Evolutionary conservation across 2,113 vertebrate genomes (phyloP), one percentile per base, ranked within the genome.

Genomic region (Tetrax tetrax): DNA sequence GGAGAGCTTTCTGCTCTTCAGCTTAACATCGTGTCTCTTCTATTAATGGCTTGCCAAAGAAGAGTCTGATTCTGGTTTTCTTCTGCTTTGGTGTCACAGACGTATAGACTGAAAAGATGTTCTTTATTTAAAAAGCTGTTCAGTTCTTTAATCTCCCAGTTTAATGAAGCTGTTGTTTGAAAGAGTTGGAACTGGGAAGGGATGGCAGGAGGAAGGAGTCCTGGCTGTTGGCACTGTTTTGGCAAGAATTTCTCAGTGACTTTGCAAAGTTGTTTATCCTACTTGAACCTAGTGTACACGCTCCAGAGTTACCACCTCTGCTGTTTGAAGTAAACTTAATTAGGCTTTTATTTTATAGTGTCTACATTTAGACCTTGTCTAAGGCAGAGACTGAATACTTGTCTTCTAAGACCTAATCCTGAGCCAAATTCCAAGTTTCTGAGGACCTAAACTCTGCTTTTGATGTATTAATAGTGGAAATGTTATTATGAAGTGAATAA

Each of bases 21-120:
- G 2, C 45, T n/a, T 24, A 10, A 35, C 24, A 4, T 7, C 4
- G 1, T n/a, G 0, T 9, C 56, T 37, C 43, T 37, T 48, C 14
- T 47, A 4, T 18, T 17, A 6, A 37, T 7, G 66, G 48, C 43
- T 83, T 65, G 24, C 28, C 33, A 53, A 43, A 79, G 29, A n/a
- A 74, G 23, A 35, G 24, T 25, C 37, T 47, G 12, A 9, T 11
- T 10, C 10, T 65, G 10, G 50, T 78, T 38, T 22, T 10, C 22
- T 19, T 6, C 37, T 50, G 0, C 45, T 79, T 78, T 24, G 41
- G 5, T 50, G 9, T 53, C 60, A 6, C 0, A 79, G 41, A 29
- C 17, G 7, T 1, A 4, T 1, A 51, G 51, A 24, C 18, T 57
- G 76, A 47, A 63, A 57, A 10, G 6, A 25, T 56, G 81, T 66